Evolutionary conservation across 2,888 invertebrate species (phyloP), one percentile per base, ranked within the genome.

Genomic region (Hydrotaea diabolus): DNA sequence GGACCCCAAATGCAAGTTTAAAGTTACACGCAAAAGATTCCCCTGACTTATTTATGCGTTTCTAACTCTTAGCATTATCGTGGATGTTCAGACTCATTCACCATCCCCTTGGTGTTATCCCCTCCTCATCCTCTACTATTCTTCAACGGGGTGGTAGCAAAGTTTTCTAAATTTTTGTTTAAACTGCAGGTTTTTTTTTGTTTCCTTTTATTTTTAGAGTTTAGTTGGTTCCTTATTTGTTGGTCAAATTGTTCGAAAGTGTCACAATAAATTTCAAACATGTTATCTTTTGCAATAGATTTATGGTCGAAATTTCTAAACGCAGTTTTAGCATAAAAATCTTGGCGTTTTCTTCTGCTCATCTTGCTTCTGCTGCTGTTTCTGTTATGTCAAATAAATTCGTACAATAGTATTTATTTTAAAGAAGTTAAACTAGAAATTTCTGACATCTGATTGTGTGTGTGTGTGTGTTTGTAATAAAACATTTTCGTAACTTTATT

Each of bases 231-330:
- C 13, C 49, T 74, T 81, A 77, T 79, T 85, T 85, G 77, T 85
- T 82, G 83, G 82, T 79, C 82, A 80, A 80, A 83, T 82, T 85
- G 83, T 82, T 83, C 66, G 73, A 82, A 81, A 82, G 86, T 86
- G 85, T 86, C 86, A 85, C 85, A 86, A 85, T 86, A 86, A 86
- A 86, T 84, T 85, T 73, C 79, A 73, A 82, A 73, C 82, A 79
- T 82, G 79, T 85, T 85, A 82, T 85, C 85, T 74, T 64, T 62
- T 39, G 36, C 46, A 66, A 57, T 62, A 82, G 79, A 85, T 85
- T 85, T 82, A 85, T 85, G 74, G 82, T 80, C 74, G 74, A 15
- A 69, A 79, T 73, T 79, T 80, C 31, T 13, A 69, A 66, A 66
- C 46, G 43, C 46, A 9, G 46, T 69, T 46, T 69, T 43, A 69